phyloP scores from a whole-genome alignment of 1,140 invertebrate species.

The Tribolium castaneum region DNA sequence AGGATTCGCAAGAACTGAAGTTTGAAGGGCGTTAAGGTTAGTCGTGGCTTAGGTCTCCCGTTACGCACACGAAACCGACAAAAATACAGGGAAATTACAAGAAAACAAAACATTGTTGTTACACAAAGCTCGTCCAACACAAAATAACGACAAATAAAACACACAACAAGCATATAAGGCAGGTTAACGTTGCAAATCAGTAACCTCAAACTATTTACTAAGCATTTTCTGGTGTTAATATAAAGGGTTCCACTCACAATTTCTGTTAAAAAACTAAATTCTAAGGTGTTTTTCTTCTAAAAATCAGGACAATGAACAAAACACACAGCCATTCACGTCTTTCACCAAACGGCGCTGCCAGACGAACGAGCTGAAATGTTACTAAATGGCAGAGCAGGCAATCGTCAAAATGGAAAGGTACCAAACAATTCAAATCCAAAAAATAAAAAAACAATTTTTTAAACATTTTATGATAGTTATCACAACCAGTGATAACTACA shows the following conservation, averaged over 20 bases:
- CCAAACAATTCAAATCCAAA: not conserved
- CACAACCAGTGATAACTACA: too few relatives aligned
- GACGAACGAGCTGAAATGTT: not conserved
- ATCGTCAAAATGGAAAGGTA: not conserved
- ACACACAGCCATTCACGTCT: slow-evolving; percentile 28
- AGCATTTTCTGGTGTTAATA: not conserved
- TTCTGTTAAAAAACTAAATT: slow-evolving; percentile 17
- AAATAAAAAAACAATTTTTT: too few relatives aligned
- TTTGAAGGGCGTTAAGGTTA: slow-evolving; percentile 29
- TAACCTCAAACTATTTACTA: not conserved
- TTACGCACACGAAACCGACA: not conserved
- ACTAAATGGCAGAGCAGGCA: not conserved
- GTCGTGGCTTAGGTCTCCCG: not conserved
- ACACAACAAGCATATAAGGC: not conserved
- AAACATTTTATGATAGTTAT: too few relatives aligned
- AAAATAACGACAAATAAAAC: slow-evolving; percentile 1
- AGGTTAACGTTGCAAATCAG: not conserved
- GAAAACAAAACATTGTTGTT: slow-evolving; percentile 13
- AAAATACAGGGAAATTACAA: not conserved
- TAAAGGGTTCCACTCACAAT: slow-evolving; percentile 24
- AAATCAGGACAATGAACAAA: slow-evolving; percentile 26
- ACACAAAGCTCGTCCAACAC: not conserved
- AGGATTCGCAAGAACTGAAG: not conserved
- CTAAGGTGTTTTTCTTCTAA: slow-evolving; percentile 14
- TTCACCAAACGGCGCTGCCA: not conserved